These are phyloP conservation scores for Drosophila ambigua DNA, from an alignment of 1,140 invertebrate species.

Conservation along the genomic window DNA sequence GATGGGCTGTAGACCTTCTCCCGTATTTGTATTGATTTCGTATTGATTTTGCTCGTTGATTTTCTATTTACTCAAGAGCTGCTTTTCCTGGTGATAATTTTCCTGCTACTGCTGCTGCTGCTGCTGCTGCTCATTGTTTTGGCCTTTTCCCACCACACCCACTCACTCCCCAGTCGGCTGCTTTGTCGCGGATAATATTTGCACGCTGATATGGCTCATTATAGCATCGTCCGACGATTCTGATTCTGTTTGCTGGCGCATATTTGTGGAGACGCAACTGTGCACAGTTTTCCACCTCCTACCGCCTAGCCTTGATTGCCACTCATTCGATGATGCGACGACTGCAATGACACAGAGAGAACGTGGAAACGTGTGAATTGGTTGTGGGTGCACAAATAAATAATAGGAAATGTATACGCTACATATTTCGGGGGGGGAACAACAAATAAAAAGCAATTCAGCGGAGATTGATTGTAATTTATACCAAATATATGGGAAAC, in stretches of 20 bases:
- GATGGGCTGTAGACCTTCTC: neutral
- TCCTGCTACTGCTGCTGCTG: slow-evolving; percentile 20
- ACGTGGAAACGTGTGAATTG: slow-evolving; percentile 2
- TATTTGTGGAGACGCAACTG: slow-evolving; percentile 39
- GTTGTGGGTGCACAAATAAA: neutral
- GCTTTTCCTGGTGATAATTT: slow-evolving; percentile 33
- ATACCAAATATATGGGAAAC: too few relatives aligned
- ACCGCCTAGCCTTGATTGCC: slow-evolving; percentile 14
- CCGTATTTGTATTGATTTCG: slow-evolving; percentile 75
- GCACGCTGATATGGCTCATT: slow-evolving; percentile 75
- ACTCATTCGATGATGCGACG: slow-evolving; percentile 28
- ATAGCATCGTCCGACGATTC: slow-evolving; percentile 52
- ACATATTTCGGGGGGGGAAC: too few relatives aligned
- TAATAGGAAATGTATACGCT: neutral
- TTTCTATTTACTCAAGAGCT: slow-evolving; percentile 79
- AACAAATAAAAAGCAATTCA: neutral
- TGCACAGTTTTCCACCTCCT: slow-evolving; percentile 20
- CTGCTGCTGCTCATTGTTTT: slow-evolving; percentile 42
- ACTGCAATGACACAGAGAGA: slow-evolving; percentile 20
- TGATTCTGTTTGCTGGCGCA: slow-evolving; percentile 59
- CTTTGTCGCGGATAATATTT: slow-evolving; percentile 57
- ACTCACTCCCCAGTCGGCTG: slow-evolving; percentile 26
- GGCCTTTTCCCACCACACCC: slow-evolving; percentile 36
- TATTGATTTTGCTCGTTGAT: slow-evolving; percentile 77
- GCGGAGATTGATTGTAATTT: too few relatives aligned